Evolutionary conservation across 2,888 invertebrate genomes (phyloP).

Genomic region (Orchesella flavescens): DNA sequence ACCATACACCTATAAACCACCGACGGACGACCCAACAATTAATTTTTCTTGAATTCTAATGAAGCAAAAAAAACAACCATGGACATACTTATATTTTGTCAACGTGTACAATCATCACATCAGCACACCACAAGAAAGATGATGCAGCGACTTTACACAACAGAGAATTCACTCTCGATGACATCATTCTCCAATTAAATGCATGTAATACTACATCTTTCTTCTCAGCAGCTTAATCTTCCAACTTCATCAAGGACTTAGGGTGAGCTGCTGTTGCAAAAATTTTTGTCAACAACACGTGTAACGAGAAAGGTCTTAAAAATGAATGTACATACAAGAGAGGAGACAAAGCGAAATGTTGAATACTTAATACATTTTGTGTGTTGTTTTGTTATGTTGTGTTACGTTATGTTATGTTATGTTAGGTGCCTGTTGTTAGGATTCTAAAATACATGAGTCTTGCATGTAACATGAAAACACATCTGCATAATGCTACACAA

Average conservation of each 20-base stretch:
- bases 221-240: conserved; percentile 26
- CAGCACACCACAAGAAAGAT: no score
- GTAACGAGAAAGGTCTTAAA: background rate
- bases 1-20: background rate
- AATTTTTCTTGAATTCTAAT: conserved; percentile 21
- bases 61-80: conserved; percentile 7
- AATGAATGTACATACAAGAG: background rate
- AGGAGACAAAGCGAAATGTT: no score
- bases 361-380: no score
- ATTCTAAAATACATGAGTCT: background rate
- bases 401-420: background rate
- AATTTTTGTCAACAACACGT: conserved; percentile 12
- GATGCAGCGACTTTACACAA: background rate
- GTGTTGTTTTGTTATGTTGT: conserved; percentile 3
- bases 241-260: conserved; percentile 34
- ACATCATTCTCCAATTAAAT: conserved; percentile 70
- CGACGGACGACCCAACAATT: conserved; percentile 21
- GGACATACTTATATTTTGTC: conserved; percentile 29
- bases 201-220: conserved; percentile 6
- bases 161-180: conserved; percentile 66
- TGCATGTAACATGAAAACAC: no score
- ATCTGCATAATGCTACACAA: no score
- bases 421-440: background rate
- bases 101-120: conserved; percentile 26
- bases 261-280: background rate